phyloP scores from a whole-genome alignment of 2,113 vertebrate species.

The Hipposideros armiger region DNA sequence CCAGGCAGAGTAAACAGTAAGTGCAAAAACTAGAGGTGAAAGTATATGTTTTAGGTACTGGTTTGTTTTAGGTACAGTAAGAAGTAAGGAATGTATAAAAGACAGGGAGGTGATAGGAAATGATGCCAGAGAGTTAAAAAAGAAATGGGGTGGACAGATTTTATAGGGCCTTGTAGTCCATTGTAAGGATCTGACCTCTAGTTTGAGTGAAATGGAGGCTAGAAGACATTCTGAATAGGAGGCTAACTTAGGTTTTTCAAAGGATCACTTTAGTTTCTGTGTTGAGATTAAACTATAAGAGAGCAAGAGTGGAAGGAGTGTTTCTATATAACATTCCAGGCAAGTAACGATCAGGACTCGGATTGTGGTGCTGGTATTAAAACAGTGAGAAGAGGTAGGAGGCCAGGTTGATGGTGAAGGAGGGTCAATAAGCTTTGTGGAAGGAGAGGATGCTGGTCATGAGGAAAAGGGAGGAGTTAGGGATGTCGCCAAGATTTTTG shows the following conservation, averaged over 20 bases:
- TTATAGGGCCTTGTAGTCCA: neutral
- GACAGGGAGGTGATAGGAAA: neutral
- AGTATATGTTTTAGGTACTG: neutral
- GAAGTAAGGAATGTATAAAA: neutral
- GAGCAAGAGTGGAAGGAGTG: neutral
- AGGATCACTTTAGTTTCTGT: neutral
- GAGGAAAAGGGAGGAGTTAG: neutral
- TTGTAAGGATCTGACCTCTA: neutral
- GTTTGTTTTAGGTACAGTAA: neutral
- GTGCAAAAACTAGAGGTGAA: neutral
- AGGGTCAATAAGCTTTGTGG: neutral
- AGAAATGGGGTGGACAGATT: neutral
- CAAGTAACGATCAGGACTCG: neutral
- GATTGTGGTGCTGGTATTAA: neutral
- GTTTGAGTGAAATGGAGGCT: conserved; percentile 2
- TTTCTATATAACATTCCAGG: neutral
- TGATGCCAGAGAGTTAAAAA: neutral
- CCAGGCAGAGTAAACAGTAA: neutral
- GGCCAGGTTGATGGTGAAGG: neutral
- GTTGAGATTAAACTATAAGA: neutral
- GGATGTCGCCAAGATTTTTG: neutral
- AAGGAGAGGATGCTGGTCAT: neutral
- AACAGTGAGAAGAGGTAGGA: neutral
- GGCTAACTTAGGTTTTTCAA: conserved; percentile 3
- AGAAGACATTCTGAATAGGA: neutral